Evolutionary conservation across 1,140 invertebrate species (phyloP), one percentile per base, ranked within the genome.

Genomic region (Holcopasites calliopsidis): DNA sequence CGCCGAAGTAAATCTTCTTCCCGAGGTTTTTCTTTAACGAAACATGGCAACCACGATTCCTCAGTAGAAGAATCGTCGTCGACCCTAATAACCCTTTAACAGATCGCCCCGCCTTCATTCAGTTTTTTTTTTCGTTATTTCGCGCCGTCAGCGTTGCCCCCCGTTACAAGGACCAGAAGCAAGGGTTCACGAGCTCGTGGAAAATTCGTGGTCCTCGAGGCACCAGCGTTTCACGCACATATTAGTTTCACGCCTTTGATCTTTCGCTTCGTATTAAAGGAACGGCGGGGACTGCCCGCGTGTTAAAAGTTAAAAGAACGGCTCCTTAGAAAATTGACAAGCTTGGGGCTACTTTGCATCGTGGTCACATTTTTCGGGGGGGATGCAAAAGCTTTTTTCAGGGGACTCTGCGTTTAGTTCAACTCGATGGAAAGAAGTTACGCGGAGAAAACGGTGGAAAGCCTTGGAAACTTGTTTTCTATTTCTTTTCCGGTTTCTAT

Each of bases 111-210:
- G 11, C 38, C 61, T 50, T n/a, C n/a, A n/a, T n/a, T n/a, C n/a
- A n/a, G n/a, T n/a, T n/a, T n/a, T n/a, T n/a, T n/a, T n/a, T n/a
- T 44, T 54, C 61, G 71, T 74, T 73, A 62, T 52, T 73, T 73
- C 60, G 13, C n/a, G 42, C 33, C 33, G 60, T 44, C 58, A 44
- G 35, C 70, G 47, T 64, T 65, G 55, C 8, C 35, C 28, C 49
- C 44, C 44, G 49, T 52, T 62, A 62, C 44, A 33, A 23, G 28
- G 0, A 18, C 28, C 21, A 33, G 47, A 52, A 52, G 21, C 38
- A 23, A 61, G 21, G n/a, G 10, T 62, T n/a, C 18, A n/a, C 40
- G 26, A 18, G 5, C 13, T 42, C 18, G 18, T 3, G 5, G 21
- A 47, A 49, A 70, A 70, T 70, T 60, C 21, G 28, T 8, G 13